phyloP scores from a whole-genome alignment of 2,797 vertebrate genomes.

The Pempheris klunzingeri region DNA sequence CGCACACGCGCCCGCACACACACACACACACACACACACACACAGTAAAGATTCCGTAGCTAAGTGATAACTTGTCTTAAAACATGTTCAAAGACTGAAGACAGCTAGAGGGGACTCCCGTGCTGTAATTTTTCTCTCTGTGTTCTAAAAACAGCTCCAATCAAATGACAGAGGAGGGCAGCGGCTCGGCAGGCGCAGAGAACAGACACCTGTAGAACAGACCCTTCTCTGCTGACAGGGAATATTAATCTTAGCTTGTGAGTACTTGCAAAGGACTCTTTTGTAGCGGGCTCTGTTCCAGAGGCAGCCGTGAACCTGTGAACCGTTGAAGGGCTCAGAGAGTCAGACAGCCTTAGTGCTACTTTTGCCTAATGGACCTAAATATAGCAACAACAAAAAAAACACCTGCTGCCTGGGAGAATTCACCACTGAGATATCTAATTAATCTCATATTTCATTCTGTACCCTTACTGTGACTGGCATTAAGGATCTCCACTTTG shows the following conservation, averaged over 20 bases:
- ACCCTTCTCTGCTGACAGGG: slow-evolving; percentile 76
- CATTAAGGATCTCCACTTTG: slow-evolving; percentile 82
- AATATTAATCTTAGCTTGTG: slow-evolving; percentile 82
- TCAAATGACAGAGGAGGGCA: slow-evolving; percentile 75
- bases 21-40: slow-evolving; percentile 14
- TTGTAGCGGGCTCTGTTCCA: slow-evolving; percentile 67
- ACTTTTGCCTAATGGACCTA: slow-evolving; percentile 82
- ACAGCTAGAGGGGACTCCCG: slow-evolving; percentile 70
- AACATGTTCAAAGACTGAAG: slow-evolving; percentile 73
- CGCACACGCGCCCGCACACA: slow-evolving; percentile 9
- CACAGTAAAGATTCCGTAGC: slow-evolving; percentile 38
- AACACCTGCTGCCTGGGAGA: slow-evolving; percentile 83
- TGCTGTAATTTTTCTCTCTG: slow-evolving; percentile 62
- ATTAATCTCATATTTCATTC: slow-evolving; percentile 85
- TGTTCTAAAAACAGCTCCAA: slow-evolving; percentile 82
- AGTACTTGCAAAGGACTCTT: slow-evolving; percentile 77
- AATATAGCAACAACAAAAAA: slow-evolving; percentile 83
- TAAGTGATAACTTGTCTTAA: slow-evolving; percentile 66
- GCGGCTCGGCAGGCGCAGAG: slow-evolving; percentile 60
- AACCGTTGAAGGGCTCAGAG: slow-evolving; percentile 76
- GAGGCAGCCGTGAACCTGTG: slow-evolving; percentile 73
- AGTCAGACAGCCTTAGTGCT: slow-evolving; percentile 76
- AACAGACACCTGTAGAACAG: slow-evolving; percentile 82
- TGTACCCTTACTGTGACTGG: slow-evolving; percentile 74
- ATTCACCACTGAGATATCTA: slow-evolving; percentile 82